Evolutionary conservation across 2,113 vertebrate genomes (phyloP).

Genomic region (Salvelinus alpinus): DNA sequence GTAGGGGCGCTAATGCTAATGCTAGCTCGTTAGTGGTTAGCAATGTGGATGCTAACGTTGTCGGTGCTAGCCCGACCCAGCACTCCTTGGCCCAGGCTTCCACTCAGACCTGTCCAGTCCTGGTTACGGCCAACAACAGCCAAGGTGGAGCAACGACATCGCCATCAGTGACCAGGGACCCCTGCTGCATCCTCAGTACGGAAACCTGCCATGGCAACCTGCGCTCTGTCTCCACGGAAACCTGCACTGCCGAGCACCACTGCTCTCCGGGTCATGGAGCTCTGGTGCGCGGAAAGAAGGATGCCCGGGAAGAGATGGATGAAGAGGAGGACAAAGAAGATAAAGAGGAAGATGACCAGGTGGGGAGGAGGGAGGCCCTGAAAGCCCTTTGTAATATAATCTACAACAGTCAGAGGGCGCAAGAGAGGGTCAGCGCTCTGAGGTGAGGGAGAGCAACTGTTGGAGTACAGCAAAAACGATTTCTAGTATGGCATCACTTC

Average conservation of each 20-base stretch:
- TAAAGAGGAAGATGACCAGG: constrained; percentile 45
- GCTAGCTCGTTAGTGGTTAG: background rate
- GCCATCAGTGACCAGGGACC: too few species aligned
- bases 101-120: too few species aligned
- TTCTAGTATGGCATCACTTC: background rate
- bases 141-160: too few species aligned
- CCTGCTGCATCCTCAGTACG: background rate
- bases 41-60: background rate
- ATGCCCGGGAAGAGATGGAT: constrained; percentile 40
- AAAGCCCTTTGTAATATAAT: constrained; percentile 66
- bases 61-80: background rate
- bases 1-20: background rate
- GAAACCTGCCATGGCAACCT: background rate
- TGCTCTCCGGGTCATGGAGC: background rate
- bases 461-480: background rate
- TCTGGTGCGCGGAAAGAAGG: constrained; percentile 50
- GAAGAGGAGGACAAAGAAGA: constrained; percentile 45
- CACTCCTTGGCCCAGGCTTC: too few species aligned
- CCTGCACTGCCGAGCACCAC: background rate
- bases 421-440: constrained; percentile 60
- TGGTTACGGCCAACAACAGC: too few species aligned
- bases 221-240: constrained; percentile 1
- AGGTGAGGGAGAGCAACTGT: constrained; percentile 40
- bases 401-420: constrained; percentile 66
- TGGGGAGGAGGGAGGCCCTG: constrained; percentile 63